Percentiles rank a stretch among this genome's conserved stretches.
phyloP scores from a whole-genome alignment of 2,888 invertebrate species.

The Sinodicranocentrus sp. region DNA sequence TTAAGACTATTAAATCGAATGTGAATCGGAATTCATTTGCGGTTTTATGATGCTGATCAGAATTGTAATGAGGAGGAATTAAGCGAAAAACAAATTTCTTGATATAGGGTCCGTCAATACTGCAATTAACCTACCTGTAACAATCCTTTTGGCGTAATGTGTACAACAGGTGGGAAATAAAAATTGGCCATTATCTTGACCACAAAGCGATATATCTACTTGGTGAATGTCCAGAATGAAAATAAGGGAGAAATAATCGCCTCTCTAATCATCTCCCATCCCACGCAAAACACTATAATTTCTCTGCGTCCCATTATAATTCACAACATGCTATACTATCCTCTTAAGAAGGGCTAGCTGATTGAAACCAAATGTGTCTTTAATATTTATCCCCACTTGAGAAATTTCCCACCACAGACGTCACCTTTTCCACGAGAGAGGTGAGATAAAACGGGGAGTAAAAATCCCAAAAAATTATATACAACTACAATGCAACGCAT shows the following conservation, averaged over 20 bases:
- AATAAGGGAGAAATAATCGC: no score
- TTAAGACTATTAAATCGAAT: background rate
- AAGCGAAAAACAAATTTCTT: no score
- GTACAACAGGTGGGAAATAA: no score
- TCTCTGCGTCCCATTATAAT: background rate
- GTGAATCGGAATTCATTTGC: background rate
- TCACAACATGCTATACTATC: background rate
- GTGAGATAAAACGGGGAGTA: background rate
- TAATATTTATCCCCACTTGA: conserved; percentile 5
- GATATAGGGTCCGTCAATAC: no score
- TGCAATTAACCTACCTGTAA: no score
- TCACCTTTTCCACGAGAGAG: background rate
- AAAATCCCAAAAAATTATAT: conserved; percentile 9
- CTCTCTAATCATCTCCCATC: no score
- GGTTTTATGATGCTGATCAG: background rate
- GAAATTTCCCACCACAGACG: conserved; percentile 31
- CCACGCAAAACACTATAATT: background rate
- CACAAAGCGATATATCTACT: no score
- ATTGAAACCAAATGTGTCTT: background rate
- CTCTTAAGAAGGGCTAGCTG: no score
- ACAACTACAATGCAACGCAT: no score
- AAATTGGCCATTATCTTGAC: no score
- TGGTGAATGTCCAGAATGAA: no score
- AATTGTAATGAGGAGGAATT: background rate
- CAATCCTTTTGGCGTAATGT: no score